Evolutionary conservation across 2,113 vertebrate genomes (phyloP), one percentile per base, ranked within the genome.

Genomic region (Furnarius figulus): DNA sequence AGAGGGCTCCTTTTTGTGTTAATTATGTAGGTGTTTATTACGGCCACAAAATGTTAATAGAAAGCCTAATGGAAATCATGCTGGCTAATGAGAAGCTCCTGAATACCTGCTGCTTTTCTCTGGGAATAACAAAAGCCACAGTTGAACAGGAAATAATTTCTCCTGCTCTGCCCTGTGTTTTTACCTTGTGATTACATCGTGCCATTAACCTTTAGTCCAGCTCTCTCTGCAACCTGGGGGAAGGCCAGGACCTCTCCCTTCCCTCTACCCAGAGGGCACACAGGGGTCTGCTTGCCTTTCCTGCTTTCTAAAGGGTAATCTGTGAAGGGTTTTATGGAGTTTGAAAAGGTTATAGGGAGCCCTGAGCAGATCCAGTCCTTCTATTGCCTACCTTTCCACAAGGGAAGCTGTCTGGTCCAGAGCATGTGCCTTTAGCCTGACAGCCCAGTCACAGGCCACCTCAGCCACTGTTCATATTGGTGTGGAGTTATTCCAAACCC

Each of bases 21-120:
- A 93, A 89, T 96, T 94, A 95, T 81, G 86, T 71, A 92, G 88
- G 86, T 96, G 96, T 94, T 96, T 95, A 96, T 94, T 96, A 88
- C 0, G 4, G 76, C 53, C 90, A 95, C 92, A 95, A 92, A 95
- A 97, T 72, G 66, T 89, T 95, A 96, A 87, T 86, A 95, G 93
- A 49, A 70, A 93, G 73, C 52, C 93, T 94, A 90, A 95, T 95
- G 92, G 92, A 86, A 97, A 95, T 90, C 83, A 77, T 47, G 79
- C 87, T 96, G 92, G 76, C 93, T 96, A 97, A 96, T 94, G 82
- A 93, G 95, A 78, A 92, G 61, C 90, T 84, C 79, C 95, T 90
- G 76, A 67, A 88, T 86, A 71, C 83, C 85, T 89, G 76, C 88
- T 94, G 90, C 56, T 93, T 89, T 94, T 89, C 92, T 78, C 76